phyloP scores from a whole-genome alignment of 2,888 invertebrate species.

The Oxyteleia sp. region DNA sequence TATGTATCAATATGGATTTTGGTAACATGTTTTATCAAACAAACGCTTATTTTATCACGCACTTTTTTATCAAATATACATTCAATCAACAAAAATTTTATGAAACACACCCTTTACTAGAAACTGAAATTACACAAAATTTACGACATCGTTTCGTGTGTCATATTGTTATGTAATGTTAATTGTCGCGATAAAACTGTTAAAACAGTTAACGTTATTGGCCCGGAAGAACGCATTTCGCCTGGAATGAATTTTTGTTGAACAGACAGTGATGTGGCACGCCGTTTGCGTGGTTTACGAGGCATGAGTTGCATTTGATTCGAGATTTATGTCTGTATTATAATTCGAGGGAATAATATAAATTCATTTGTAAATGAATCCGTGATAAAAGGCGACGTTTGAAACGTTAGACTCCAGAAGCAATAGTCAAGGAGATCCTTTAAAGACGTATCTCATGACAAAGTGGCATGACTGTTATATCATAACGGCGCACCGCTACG shows the following conservation, averaged over 20 bases:
- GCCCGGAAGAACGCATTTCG: too few relatives aligned
- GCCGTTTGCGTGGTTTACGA: conserved; percentile 35
- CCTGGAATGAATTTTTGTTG: neutral
- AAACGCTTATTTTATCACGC: too few relatives aligned
- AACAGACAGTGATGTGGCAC: conserved; percentile 31
- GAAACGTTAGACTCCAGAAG: conserved; percentile 71
- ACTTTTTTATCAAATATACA: too few relatives aligned
- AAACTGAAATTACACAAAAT: too few relatives aligned
- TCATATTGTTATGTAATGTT: too few relatives aligned
- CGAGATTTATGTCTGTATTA: conserved; percentile 59
- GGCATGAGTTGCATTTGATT: conserved; percentile 53
- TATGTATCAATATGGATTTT: too few relatives aligned
- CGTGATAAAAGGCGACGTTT: conserved; percentile 71
- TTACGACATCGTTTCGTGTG: too few relatives aligned
- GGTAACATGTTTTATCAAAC: too few relatives aligned
- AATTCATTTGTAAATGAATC: conserved; percentile 71
- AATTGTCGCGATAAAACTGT: too few relatives aligned
- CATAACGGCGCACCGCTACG: conserved; percentile 43
- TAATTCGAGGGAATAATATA: conserved; percentile 59
- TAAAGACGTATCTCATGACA: conserved; percentile 72
- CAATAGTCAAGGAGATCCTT: conserved; percentile 63
- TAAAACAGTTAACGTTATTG: too few relatives aligned
- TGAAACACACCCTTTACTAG: too few relatives aligned
- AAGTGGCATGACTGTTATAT: conserved; percentile 69
- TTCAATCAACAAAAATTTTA: too few relatives aligned